These are phyloP conservation scores for Pterois miles DNA, from an alignment of 2,797 vertebrate genomes.

Conservation along the genomic window DNA sequence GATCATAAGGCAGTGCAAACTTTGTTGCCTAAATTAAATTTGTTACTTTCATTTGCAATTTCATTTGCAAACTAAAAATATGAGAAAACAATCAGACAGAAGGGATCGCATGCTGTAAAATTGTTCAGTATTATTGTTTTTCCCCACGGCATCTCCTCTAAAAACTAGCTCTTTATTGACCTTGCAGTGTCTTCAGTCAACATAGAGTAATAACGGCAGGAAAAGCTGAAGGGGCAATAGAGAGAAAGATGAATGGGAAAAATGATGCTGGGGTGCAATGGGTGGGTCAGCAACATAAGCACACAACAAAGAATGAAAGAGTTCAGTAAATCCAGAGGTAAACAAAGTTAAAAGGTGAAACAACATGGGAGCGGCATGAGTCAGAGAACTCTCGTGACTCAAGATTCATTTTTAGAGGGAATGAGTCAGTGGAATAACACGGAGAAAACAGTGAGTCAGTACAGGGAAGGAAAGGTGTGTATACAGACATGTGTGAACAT, in stretches of 20 bases:
- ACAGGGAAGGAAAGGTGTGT: conserved; percentile 23
- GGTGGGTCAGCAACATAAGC: neutral
- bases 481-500: conserved; percentile 31
- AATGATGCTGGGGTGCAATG: neutral
- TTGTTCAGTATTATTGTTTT: neutral
- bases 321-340: neutral
- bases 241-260: neutral
- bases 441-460: conserved; percentile 28
- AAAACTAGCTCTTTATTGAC: conserved; percentile 14
- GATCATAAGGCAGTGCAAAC: neutral
- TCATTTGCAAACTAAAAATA: neutral
- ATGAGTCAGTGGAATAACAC: conserved; percentile 42
- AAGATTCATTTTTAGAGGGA: neutral
- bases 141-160: neutral
- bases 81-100: neutral
- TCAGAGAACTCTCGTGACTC: conserved; percentile 11
- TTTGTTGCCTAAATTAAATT: neutral
- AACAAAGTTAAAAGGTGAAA: neutral
- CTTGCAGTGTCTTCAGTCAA: conserved; percentile 8
- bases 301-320: neutral
- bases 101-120: neutral
- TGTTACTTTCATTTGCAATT: neutral
- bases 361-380: conserved; percentile 30
- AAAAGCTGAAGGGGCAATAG: neutral
- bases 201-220: conserved; percentile 19